Evolutionary conservation across 2,888 invertebrate genomes (phyloP), one percentile per base, ranked within the genome.

Genomic region (Drosophila affinis): DNA sequence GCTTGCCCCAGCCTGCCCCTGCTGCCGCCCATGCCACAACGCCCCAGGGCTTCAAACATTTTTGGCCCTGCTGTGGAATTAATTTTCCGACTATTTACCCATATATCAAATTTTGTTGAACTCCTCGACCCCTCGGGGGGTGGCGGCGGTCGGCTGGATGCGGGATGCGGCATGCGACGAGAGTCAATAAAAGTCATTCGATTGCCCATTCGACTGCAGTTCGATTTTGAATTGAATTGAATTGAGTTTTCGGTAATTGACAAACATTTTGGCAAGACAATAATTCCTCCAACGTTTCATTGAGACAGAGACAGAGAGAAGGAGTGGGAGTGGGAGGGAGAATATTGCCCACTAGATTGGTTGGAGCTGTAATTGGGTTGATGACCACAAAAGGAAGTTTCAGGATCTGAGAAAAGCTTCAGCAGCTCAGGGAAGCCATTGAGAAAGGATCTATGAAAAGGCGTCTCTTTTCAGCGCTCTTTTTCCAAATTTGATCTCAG

Each of bases 61-160:
- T 39, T 39, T 59, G 54, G 55, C 21, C 77, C 55, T 65, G 74
- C 75, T 56, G 47, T 34, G 57, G 67, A 59, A 75, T 77, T 74
- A 74, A 74, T 74, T 74, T 55, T 56, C 46, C 51, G 44, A 55
- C 72, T 62, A 62, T 52, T 59, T 53, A 65, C 51, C 51, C 56
- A 54, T 62, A 55, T 62, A 55, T 61, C 54, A 70, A 70, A 29
- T 32, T 17, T 54, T 46, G n/a, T 45, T 27, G 27, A 45, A 27
- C 17, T 45, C 46, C 55, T 27, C 58, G 49, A 61, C 61, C 68
- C 68, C 55, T 47, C 58, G 21, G 21, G 21, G 21, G 21, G 21
- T 3, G 67, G 65, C 58, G n/a, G n/a, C n/a, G n/a, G 27, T 9
- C 45, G 2, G 12, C 2, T 44, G n/a, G n/a, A n/a, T n/a, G n/a